Base-by-base conservation (phyloP, 2,113 vertebrate genomes). In the Tiliqua scincoides region DNA sequence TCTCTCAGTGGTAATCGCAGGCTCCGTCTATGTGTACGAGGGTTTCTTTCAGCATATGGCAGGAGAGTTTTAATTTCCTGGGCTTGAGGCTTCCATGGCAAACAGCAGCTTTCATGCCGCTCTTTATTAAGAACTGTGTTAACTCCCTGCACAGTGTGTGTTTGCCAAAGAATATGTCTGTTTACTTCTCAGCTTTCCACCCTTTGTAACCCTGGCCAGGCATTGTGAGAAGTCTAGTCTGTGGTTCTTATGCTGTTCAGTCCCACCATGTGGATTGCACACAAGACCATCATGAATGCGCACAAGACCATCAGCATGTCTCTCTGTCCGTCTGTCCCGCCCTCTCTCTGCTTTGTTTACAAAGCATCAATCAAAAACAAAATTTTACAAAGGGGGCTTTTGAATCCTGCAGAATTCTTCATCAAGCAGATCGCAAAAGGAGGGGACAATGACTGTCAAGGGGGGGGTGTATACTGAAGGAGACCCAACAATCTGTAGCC, bases 1-100 rank as follows among this genome's bases (percentile, higher is more conserved):
- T 86, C 68, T 57, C 57, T 86, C 32, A 32, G 27, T 15, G 23
- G 57, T 3, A 18, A 59, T 40, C 57, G 79, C 87, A 68, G 2
- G 1, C 52, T 81, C 82, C 84, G 90, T 78, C 63, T 86, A 77
- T 1, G 21, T 61, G 67, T 79, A 73, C 68, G 4, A 17, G 48
- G 27, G 40, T 54, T 30, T 52, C 1, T 2, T 0, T 18, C 52
- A 8, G 82, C 91, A 92, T 93, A 94, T 93, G 93, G 91, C 0
- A 79, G 32, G 0, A 9, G 89, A 63, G 15, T 86, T 90, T 89
- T 93, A 85, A 95, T 95, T 94, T 94, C 91, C 93, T 93, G 1
- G 84, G 86, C 74, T 8, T 67, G 27, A 61, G 9, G 3, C 43
- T 17, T 83, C 82, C 85, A 54, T 12, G 91, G 92, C 1, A 71